Evolutionary conservation across 2,888 invertebrate genomes (phyloP).

Genomic region (Drosophila niveifrons): DNA sequence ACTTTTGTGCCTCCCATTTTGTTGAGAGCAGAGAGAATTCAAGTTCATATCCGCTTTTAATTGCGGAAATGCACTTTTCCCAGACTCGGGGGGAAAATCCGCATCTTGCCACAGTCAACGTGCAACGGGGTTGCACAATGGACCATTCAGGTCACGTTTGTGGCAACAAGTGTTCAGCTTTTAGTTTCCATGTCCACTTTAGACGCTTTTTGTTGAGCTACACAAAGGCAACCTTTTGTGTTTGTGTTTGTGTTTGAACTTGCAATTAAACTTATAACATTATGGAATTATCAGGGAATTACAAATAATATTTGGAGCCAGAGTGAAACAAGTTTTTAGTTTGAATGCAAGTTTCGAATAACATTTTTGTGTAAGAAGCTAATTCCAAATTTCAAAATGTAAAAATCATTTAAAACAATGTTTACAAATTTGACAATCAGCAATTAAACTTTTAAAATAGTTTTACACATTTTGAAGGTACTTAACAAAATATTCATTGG

Average conservation of each 20-base stretch:
- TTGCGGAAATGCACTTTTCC: constrained; percentile 71
- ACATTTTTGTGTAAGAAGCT: too few species aligned
- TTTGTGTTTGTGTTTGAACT: constrained; percentile 21
- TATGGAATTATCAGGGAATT: not conserved
- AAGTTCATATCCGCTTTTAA: constrained; percentile 72
- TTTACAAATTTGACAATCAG: too few species aligned
- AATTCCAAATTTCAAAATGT: too few species aligned
- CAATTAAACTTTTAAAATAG: too few species aligned
- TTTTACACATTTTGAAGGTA: too few species aligned
- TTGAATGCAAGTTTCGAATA: too few species aligned
- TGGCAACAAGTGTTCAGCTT: constrained; percentile 63
- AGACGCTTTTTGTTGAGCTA: constrained; percentile 29
- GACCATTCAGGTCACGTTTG: constrained; percentile 70
- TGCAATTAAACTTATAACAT: constrained; percentile 41
- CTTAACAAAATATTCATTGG: too few species aligned
- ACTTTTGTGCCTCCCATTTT: constrained; percentile 23
- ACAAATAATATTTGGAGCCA: not conserved
- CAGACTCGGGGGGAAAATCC: too few species aligned
- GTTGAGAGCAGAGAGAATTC: constrained; percentile 29
- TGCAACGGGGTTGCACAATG: constrained; percentile 20
- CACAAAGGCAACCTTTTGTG: not conserved
- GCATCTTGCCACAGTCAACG: constrained; percentile 1
- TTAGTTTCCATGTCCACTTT: constrained; percentile 15
- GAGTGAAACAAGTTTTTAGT: too few species aligned
- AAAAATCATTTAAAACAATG: too few species aligned